A percentile compares a stretch with the other conserved stretches of the same genome.
Evolutionary conservation across 2,113 vertebrate species (phyloP).

Genomic region (Sus scrofa): DNA sequence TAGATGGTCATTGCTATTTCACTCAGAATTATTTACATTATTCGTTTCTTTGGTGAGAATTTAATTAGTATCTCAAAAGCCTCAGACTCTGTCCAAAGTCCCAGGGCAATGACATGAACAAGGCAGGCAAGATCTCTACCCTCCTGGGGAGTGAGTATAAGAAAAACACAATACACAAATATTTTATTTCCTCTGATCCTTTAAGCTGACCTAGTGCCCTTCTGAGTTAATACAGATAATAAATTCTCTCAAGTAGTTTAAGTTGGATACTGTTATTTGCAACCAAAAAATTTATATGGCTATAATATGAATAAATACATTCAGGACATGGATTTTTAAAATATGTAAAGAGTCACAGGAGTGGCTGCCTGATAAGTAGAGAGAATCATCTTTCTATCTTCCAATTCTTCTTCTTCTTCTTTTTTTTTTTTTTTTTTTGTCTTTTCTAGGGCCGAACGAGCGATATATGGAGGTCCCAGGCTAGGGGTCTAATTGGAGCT

Average conservation of each 20-base stretch:
- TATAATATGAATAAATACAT: background rate
- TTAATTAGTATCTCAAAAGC: background rate
- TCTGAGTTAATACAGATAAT: background rate
- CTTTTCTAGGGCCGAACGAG: no score
- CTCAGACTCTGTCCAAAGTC: background rate
- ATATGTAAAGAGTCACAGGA: background rate
- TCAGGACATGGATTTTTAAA: background rate
- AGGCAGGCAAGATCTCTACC: background rate
- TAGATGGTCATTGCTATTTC: background rate
- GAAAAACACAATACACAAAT: background rate
- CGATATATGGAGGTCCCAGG: no score
- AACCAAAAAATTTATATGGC: background rate
- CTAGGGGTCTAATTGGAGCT: no score
- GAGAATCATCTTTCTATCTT: background rate
- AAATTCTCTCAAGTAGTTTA: background rate
- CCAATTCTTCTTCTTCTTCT: no score
- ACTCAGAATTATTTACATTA: background rate
- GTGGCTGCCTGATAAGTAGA: background rate
- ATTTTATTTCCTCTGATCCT: background rate
- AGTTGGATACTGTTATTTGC: background rate
- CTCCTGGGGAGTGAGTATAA: background rate
- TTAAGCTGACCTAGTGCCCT: background rate
- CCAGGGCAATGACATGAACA: background rate
- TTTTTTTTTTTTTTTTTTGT: no score
- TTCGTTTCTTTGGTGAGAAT: background rate